These are phyloP conservation scores for Salvelinus fontinalis DNA, from an alignment of 2,113 vertebrate species.

Conservation along the genomic window DNA sequence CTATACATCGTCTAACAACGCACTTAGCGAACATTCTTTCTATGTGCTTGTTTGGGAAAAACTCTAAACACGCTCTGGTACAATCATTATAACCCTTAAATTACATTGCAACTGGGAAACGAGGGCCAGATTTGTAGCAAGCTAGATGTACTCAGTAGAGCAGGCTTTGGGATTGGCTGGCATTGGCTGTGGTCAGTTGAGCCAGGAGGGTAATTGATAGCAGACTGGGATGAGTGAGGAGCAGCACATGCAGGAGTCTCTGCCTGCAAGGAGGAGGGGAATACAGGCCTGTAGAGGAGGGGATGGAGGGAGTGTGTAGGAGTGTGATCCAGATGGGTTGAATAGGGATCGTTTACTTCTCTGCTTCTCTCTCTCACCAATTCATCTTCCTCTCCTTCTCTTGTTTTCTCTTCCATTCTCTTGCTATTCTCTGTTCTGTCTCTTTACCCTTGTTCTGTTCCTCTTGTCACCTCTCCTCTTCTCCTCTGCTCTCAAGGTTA, in stretches of 20 bases:
- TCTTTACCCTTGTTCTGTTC: background rate
- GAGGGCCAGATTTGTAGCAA: background rate
- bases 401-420: background rate
- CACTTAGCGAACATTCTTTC: too few species aligned
- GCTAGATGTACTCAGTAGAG: background rate
- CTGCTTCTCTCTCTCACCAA: constrained; percentile 28
- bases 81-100: too few species aligned
- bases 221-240: constrained; percentile 67
- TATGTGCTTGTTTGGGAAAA: too few species aligned
- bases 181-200: constrained; percentile 30
- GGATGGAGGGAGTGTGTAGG: constrained; percentile 32
- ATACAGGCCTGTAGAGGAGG: constrained; percentile 28
- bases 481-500: too few species aligned
- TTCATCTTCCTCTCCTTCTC: constrained; percentile 23
- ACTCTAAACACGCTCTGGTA: too few species aligned
- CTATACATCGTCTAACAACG: too few species aligned
- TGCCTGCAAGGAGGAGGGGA: constrained; percentile 37
- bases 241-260: constrained; percentile 47
- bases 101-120: too few species aligned
- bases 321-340: constrained; percentile 57
- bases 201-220: constrained; percentile 68
- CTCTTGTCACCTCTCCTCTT: too few species aligned
- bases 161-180: constrained; percentile 47
- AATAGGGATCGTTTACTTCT: constrained; percentile 46
- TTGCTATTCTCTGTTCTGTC: background rate